Evolutionary conservation across 1,140 invertebrate genomes (phyloP), one percentile per base, ranked within the genome.

Genomic region (Sinella curviseta): DNA sequence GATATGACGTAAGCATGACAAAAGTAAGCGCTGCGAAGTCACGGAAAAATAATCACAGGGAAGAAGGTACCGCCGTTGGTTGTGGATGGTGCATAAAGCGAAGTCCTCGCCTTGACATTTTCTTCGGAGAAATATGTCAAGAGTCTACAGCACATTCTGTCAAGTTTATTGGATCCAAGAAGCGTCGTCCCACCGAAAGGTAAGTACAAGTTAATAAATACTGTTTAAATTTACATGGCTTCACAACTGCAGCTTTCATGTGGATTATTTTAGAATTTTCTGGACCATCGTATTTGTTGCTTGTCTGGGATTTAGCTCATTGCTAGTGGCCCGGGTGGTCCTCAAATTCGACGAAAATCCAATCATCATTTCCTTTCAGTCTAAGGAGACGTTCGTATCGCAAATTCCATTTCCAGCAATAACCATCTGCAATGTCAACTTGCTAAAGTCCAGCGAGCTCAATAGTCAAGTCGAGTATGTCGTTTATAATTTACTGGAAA

Each of bases 361-460:
- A 1, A 89, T 91, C 1, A 89, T 90, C 24, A 89, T 91, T 0
- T 89, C 89, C 77, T 90, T 91, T 82, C 87, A 88, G 54, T 60
- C 80, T 0, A 39, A 48, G 48, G 82, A 83, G 33, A 83, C 82
- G n/a, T 57, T 55, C 1, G 76, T 83, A 4, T 78, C 80, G n/a
- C 76, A 80, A 57, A 80, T 81, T 33, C 82, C 82, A 17, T 83
- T 83, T 39, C 82, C 82, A n/a, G 82, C 82, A 8, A 67, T 83
- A 0, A 83, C 82, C 0, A 77, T 83, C 14, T 83, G 82, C 74
- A 83, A 83, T 39, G 81, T 83, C 78, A 83, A 83, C 67, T 79
- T 78, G 34, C 74, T 84, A 14, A 34, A 75, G 67, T 24, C 74
- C 73, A 33, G 78, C 77, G n/a, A n/a, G n/a, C n/a, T n/a, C n/a